A percentile compares a stretch with the other conserved stretches of the same genome.
These are phyloP conservation scores for Gallirallus australis DNA, from an alignment of 2,797 vertebrate genomes.

Conservation along the genomic window DNA sequence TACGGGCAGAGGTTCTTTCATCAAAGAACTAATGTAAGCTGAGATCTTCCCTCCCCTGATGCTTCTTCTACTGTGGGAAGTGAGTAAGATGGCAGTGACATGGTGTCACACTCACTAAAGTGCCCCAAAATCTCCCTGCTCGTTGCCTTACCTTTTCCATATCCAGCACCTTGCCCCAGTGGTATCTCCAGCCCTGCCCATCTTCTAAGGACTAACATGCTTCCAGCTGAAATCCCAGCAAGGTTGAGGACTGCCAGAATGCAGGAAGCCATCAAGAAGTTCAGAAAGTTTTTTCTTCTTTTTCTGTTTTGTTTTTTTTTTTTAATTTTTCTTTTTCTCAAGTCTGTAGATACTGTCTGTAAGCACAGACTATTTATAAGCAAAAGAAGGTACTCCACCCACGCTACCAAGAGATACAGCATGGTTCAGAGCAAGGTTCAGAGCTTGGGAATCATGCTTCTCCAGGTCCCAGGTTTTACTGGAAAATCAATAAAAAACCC, in stretches of 20 bases:
- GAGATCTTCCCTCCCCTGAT: background rate
- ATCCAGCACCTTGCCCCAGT: accelerated
- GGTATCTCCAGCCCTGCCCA: background rate
- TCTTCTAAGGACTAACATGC: background rate
- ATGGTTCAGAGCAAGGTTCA: slow-evolving; percentile 6
- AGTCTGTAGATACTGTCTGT: background rate
- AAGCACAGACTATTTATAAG: slow-evolving; percentile 16
- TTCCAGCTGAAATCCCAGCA: background rate
- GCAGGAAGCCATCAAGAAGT: background rate
- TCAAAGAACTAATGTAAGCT: background rate
- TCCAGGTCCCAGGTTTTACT: background rate
- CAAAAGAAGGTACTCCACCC: background rate
- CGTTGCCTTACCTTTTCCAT: background rate
- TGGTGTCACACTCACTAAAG: accelerated
- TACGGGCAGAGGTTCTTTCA: background rate
- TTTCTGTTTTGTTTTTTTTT: too few relatives aligned
- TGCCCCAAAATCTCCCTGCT: background rate
- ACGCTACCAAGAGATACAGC: background rate
- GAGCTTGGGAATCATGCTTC: background rate
- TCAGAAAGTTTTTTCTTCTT: background rate
- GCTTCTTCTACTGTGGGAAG: background rate
- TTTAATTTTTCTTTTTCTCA: background rate
- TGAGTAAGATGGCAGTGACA: background rate
- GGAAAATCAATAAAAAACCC: background rate
- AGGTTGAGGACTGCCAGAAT: background rate